Evolutionary conservation across 2,113 vertebrate genomes (phyloP), one percentile per base, ranked within the genome.

Genomic region (Geococcyx californianus): DNA sequence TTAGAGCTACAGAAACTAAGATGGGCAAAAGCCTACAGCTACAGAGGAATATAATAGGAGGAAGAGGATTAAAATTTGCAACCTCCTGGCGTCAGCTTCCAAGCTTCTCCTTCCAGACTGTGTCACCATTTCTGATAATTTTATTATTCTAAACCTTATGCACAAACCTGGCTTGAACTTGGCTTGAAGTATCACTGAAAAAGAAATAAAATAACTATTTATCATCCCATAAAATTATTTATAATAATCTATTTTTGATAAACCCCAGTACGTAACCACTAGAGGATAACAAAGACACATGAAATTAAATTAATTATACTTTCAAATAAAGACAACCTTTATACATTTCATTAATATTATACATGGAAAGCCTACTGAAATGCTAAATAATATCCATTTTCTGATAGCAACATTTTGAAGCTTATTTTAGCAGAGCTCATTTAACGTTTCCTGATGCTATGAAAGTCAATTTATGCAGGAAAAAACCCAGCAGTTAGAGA

Each of bases 391-490:
- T 59, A 87, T 88, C 92, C 47, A 83, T 96, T 94, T 95, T 47
- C 82, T 87, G 74, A 74, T 68, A 92, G 69, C 45, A 85, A 90
- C 25, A 86, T 96, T 95, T 76, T 96, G 74, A 96, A 94, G 79
- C 70, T 92, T 85, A 83, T 83, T 93, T 92, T 84, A 92, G 72
- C 28, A 49, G 42, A 66, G n/a, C 54, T 95, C 91, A 96, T 87
- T 96, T 96, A 94, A 93, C 44, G 93, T 93, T 97, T 97, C 66
- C 81, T 91, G 77, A 94, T 91, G 80, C 34, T 92, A 78, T 15
- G 89, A 93, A 96, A 97, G 68, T 66, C 85, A 96, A 92, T 85
- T 64, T 86, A 90, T 56, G 56, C 89, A 90, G 84, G 63, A 91
- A 78, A 64, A 60, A 13, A 1, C 1, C 26, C 42, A 90, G 75